phyloP scores from a whole-genome alignment of 2,113 vertebrate genomes.

The Rutilus rutilus region DNA sequence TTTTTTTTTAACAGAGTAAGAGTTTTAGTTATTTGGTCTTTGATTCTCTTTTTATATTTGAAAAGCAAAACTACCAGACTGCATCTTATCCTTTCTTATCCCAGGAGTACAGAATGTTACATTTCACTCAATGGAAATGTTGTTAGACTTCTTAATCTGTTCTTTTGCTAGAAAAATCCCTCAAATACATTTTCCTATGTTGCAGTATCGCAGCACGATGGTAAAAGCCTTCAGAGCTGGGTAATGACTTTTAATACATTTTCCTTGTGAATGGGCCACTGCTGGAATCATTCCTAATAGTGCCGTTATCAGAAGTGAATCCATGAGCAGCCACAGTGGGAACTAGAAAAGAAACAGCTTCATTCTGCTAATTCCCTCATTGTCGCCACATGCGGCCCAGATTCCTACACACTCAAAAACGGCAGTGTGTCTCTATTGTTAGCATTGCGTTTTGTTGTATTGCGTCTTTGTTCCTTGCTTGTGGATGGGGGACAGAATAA shows the following conservation, averaged over 20 bases:
- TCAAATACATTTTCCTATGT: conserved; percentile 11
- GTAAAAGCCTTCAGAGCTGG: conserved; percentile 3
- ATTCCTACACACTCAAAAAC: conserved; percentile 1
- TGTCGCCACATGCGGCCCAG: conserved; percentile 19
- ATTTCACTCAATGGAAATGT: conserved; percentile 23
- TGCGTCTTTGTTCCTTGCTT: background rate
- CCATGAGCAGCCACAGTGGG: conserved; percentile 27
- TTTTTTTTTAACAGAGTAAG: background rate
- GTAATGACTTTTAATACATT: conserved; percentile 41
- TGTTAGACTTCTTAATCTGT: conserved; percentile 33
- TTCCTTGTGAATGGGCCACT: conserved; percentile 22
- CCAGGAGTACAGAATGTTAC: conserved; percentile 22
- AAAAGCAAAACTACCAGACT: conserved; percentile 29
- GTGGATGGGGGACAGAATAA: background rate
- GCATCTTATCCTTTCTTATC: conserved; percentile 35
- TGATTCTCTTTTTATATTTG: conserved; percentile 1
- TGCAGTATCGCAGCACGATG: background rate
- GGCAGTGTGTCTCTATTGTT: background rate
- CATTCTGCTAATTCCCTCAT: conserved; percentile 41
- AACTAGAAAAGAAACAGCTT: conserved; percentile 32
- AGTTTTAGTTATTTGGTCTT: background rate
- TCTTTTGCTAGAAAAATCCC: conserved; percentile 21
- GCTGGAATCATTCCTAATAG: conserved; percentile 45
- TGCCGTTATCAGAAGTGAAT: conserved; percentile 32
- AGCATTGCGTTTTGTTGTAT: background rate